Base-by-base conservation (phyloP, 2,888 invertebrate genomes). In the Lochmaea capreae region DNA sequence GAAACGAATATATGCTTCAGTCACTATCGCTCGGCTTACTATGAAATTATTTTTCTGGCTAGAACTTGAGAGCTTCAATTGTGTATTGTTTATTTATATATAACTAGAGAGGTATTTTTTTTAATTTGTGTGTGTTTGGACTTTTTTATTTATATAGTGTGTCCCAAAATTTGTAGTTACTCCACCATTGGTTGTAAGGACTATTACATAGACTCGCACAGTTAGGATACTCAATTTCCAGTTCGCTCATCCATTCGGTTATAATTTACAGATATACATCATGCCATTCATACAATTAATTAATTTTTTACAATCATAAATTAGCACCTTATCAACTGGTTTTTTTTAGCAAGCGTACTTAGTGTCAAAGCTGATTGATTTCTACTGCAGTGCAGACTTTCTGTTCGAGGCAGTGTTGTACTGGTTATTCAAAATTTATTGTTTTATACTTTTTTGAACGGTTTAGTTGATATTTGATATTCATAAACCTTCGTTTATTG, bases 281-380 rank as follows among this genome's bases (percentile, higher is more conserved):
- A 63, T 62, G 39, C 33, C 54, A 11, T 66, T 66, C 57, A 16
- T 63, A 12, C 54, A 57, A 43, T 70, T 63, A 70, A 70, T 70
- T 54, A 70, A 18, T 70, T 63, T 54, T 63, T 61, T 42, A 22
- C 33, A 63, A 70, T 63, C 63, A 70, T 70, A 70, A 70, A 70
- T 70, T 70, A 70, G 63, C 70, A 70, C 70, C 63, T 70, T 69
- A 69, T 69, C 61, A 67, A 11, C 49, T 16, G 49, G 12, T n/a
- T 43, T 68, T 62, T 63, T 61, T 39, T 4, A 39, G 33, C 9
- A 18, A 63, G 43, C 62, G 43, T 63, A 69, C 65, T 73, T 68
- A 68, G 18, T 68, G 74, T 74, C 74, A 71, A 74, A 74, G 43
- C 59, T 74, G 74, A 74, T 74, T 71, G 71, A 71, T 74, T 74